Evolutionary conservation across 1,140 invertebrate species (phyloP).

Genomic region (Drosophila neocordata): DNA sequence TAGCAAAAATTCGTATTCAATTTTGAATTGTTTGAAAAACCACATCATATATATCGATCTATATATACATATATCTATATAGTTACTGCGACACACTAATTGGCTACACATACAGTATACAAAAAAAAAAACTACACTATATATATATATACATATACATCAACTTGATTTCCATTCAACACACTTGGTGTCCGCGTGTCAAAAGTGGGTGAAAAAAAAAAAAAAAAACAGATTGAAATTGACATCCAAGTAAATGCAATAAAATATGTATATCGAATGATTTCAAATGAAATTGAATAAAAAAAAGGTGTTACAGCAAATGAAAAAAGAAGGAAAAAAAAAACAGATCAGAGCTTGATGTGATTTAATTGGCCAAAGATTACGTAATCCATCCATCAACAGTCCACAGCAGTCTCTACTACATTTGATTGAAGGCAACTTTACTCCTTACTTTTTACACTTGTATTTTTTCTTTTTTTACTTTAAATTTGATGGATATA

Average conservation of each 20-base stretch:
- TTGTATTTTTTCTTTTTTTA: background rate
- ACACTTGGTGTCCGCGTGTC: background rate
- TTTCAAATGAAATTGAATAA: background rate
- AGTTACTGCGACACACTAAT: too few species aligned
- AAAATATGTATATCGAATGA: constrained; percentile 12
- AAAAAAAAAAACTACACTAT: background rate
- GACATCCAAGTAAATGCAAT: constrained; percentile 10
- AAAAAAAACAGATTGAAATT: constrained; percentile 8
- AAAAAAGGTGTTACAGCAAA: background rate
- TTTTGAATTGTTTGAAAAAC: constrained; percentile 5
- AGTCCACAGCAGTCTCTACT: background rate
- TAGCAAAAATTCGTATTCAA: background rate
- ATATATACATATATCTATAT: too few species aligned
- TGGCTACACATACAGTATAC: background rate
- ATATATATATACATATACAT: background rate
- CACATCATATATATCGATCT: constrained; percentile 14
- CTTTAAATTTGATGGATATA: background rate
- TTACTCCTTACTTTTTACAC: background rate
- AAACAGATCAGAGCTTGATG: background rate
- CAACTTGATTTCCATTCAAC: constrained; percentile 5
- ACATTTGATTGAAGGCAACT: background rate
- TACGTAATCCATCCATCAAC: background rate
- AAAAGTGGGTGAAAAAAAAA: background rate
- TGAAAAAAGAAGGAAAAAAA: background rate
- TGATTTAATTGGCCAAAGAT: constrained; percentile 3